Evolutionary conservation across 92 coral and sea anemone genomes (phyloP).

Genomic region (Nematostella vectensis): DNA sequence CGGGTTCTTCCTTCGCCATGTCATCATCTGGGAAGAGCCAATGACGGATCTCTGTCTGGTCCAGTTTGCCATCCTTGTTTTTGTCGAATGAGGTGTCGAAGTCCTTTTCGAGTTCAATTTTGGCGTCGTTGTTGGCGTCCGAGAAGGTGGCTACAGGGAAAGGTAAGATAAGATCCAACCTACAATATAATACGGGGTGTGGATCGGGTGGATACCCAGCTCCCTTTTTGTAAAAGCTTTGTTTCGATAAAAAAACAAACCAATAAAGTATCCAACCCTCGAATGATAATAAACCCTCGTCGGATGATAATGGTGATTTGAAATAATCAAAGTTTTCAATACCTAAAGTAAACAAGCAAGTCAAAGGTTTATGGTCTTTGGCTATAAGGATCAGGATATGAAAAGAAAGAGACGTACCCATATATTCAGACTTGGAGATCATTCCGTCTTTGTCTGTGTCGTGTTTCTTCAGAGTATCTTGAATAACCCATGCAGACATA

Average conservation of each 20-base stretch:
- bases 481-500: conserved; percentile 62
- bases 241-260: too few relatives aligned
- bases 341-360: too few relatives aligned
- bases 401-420: conserved; percentile 66
- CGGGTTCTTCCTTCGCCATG: conserved; percentile 69
- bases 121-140: conserved; percentile 65
- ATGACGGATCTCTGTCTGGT: conserved; percentile 47
- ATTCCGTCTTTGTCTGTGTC: conserved; percentile 86
- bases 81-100: conserved; percentile 54
- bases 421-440: conserved; percentile 78
- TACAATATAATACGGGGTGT: neutral
- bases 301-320: too few relatives aligned
- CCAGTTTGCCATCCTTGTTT: conserved; percentile 67
- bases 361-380: too few relatives aligned
- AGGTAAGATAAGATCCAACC: neutral
- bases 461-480: conserved; percentile 75
- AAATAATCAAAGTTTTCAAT: too few relatives aligned
- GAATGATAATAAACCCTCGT: too few relatives aligned
- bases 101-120: conserved; percentile 73
- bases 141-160: conserved; percentile 48
- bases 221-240: too few relatives aligned
- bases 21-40: conserved; percentile 89
- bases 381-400: too few relatives aligned
- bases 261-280: too few relatives aligned
- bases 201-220: neutral